phyloP scores from a whole-genome alignment of 2,888 invertebrate species.

The Tiliacea aurago region DNA sequence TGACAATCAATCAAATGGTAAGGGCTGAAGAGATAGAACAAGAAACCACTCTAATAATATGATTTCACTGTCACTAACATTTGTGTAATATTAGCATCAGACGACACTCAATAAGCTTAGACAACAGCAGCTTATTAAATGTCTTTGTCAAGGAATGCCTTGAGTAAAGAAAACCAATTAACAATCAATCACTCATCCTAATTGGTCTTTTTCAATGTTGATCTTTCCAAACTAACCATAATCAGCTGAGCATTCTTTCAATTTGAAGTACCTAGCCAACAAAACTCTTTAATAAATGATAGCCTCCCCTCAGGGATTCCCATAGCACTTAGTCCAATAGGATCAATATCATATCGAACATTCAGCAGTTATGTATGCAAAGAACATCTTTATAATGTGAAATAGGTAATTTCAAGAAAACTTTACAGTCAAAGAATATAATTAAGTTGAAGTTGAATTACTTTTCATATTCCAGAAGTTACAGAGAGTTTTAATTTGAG shows the following conservation, averaged over 20 bases:
- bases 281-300: slow-evolving; percentile 56
- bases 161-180: not conserved
- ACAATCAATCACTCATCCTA: not conserved
- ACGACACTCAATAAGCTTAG: not conserved
- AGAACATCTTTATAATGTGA: slow-evolving; percentile 12
- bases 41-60: not conserved
- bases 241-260: not conserved
- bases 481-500: not conserved
- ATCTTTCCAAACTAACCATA: not conserved
- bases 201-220: not conserved
- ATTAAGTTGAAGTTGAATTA: slow-evolving; percentile 15
- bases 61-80: not conserved
- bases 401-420: slow-evolving; percentile 10
- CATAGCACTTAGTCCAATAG: slow-evolving; percentile 48
- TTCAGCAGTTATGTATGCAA: slow-evolving; percentile 20
- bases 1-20: not conserved
- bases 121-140: no score
- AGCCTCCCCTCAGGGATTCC: slow-evolving; percentile 45
- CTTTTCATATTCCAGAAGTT: not conserved
- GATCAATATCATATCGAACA: slow-evolving; percentile 55
- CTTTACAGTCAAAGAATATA: not conserved
- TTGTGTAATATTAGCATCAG: not conserved
- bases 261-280: slow-evolving; percentile 1
- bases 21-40: not conserved
- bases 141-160: not conserved